phyloP scores from a whole-genome alignment of 2,888 invertebrate species.

The Polymixis lichenea region DNA sequence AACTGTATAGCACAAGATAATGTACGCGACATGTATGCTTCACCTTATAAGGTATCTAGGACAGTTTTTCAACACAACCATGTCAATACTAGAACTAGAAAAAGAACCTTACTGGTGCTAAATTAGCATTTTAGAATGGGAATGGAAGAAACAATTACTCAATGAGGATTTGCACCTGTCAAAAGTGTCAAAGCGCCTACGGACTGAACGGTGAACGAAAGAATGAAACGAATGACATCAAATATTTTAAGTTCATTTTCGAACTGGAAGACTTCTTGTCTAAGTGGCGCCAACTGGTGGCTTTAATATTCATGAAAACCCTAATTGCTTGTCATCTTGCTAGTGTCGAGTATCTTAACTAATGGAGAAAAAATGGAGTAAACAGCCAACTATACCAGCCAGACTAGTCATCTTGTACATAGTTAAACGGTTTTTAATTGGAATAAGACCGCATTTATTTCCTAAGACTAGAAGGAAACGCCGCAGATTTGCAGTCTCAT shows the following conservation, averaged over 20 bases:
- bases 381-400: background rate
- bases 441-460: background rate
- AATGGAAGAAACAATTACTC: slow-evolving; percentile 49
- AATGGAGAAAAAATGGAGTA: background rate
- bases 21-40: background rate
- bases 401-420: too few relatives aligned
- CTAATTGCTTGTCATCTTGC: slow-evolving; percentile 45
- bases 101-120: slow-evolving; percentile 25
- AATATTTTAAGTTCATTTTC: too few relatives aligned
- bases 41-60: slow-evolving; percentile 32
- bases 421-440: background rate
- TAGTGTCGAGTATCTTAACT: slow-evolving; percentile 9
- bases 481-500: background rate
- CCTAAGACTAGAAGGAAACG: background rate
- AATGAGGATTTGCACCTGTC: too few relatives aligned
- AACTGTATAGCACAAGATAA: slow-evolving; percentile 3
- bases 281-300: too few relatives aligned
- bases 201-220: too few relatives aligned
- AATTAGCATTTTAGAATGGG: slow-evolving; percentile 50
- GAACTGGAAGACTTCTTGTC: too few relatives aligned
- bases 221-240: too few relatives aligned
- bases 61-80: slow-evolving; percentile 41
- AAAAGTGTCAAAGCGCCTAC: too few relatives aligned
- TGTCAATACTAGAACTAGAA: slow-evolving; percentile 35
- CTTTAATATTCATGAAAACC: too few relatives aligned